Conservation (phyloP, 2,888 invertebrate species). For the Elegia similella region DNA sequence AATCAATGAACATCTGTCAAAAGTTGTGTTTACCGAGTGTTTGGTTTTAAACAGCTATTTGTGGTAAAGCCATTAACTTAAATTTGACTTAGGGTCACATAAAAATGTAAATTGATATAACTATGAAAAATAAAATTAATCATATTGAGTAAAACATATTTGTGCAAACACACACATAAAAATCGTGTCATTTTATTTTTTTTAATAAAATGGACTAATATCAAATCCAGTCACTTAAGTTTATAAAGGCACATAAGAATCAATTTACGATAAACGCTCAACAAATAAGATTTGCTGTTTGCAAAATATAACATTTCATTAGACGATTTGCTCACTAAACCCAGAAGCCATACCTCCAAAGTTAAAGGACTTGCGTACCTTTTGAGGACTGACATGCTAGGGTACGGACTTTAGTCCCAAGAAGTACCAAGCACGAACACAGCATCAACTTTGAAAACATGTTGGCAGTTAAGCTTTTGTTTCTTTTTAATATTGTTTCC, state of each 20-base stretch:
- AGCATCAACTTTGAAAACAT: background rate
- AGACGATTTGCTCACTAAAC: constrained; percentile 27
- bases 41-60: constrained; percentile 2
- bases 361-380: background rate
- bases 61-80: constrained; percentile 44
- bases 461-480: constrained; percentile 17
- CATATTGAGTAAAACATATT: constrained; percentile 66
- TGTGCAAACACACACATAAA: constrained; percentile 72
- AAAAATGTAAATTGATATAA: constrained; percentile 58
- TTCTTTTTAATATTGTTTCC: constrained; percentile 28
- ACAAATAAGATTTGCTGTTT: constrained; percentile 44
- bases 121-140: constrained; percentile 57
- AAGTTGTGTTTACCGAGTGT: background rate
- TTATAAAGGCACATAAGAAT: constrained; percentile 78
- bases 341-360: background rate
- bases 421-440: background rate
- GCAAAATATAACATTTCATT: constrained; percentile 50
- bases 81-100: constrained; percentile 65
- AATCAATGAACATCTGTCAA: background rate
- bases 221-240: constrained; percentile 74
- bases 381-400: background rate
- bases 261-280: constrained; percentile 67
- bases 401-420: no score
- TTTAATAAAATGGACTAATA: constrained; percentile 60
- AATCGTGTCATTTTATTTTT: constrained; percentile 57